Evolutionary conservation across 2,888 invertebrate species (phyloP).

Genomic region (Aspidiotus destructor): DNA sequence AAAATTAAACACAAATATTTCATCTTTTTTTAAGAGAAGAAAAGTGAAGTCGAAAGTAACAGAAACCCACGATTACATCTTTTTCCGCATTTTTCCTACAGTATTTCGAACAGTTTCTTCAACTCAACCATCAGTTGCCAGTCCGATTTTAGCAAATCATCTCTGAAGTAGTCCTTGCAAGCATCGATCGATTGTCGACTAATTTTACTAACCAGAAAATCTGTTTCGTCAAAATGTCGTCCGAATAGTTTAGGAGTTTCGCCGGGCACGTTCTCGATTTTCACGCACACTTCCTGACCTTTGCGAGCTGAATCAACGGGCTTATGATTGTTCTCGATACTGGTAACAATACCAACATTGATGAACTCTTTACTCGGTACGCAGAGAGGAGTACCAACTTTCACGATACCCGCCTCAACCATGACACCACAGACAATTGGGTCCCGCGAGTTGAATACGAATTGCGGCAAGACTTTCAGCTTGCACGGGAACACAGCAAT

Average conservation of each 20-base stretch:
- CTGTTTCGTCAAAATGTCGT: constrained; percentile 93
- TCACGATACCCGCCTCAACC: constrained; percentile 89
- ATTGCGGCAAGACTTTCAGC: constrained; percentile 60
- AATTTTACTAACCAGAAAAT: constrained; percentile 93
- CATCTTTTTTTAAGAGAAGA: no score
- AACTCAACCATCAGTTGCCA: constrained; percentile 98
- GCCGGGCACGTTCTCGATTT: constrained; percentile 95
- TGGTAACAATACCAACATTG: constrained; percentile 86
- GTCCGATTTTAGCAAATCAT: constrained; percentile 90
- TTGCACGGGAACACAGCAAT: constrained; percentile 99
- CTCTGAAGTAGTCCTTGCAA: constrained; percentile 97
- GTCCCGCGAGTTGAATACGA: constrained; percentile 95
- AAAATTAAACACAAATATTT: no score
- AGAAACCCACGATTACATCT: no score
- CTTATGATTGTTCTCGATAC: constrained; percentile 94
- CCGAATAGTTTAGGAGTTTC: constrained; percentile 98
- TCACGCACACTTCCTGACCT: constrained; percentile 91
- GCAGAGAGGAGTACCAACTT: constrained; percentile 94
- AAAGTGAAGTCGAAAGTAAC: no score
- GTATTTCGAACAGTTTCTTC: constrained; percentile 92
- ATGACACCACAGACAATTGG: constrained; percentile 95
- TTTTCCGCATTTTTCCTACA: constrained; percentile 49
- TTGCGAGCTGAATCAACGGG: constrained; percentile 85
- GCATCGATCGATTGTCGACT: constrained; percentile 96
- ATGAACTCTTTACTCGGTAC: constrained; percentile 95